Conservation (phyloP, 2,797 vertebrate genomes). For the Synaphobranchus kaupii region DNA sequence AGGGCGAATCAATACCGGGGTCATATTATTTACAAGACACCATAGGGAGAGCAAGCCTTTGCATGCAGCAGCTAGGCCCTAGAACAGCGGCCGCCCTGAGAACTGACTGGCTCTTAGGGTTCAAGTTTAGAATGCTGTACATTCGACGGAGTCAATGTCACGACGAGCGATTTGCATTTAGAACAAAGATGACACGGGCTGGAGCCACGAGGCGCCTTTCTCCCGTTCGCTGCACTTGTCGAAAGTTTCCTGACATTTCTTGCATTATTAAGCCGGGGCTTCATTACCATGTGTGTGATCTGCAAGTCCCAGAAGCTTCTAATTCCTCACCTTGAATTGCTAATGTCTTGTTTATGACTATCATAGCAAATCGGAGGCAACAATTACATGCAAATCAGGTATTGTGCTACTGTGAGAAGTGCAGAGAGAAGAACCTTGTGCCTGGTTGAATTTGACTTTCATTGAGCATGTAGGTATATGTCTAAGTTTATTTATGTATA, state of each 20-base stretch:
- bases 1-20: slow-evolving; percentile 39
- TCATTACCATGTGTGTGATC: slow-evolving; percentile 70
- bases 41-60: slow-evolving; percentile 37
- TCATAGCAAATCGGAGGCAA: slow-evolving; percentile 58
- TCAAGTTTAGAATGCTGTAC: slow-evolving; percentile 37
- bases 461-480: slow-evolving; percentile 21
- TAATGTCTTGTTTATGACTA: slow-evolving; percentile 70
- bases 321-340: slow-evolving; percentile 71
- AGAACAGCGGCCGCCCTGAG: slow-evolving; percentile 17
- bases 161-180: slow-evolving; percentile 63
- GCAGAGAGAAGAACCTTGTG: background rate
- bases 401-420: slow-evolving; percentile 39
- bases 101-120: slow-evolving; percentile 41
- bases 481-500: background rate
- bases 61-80: slow-evolving; percentile 32
- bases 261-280: slow-evolving; percentile 69
- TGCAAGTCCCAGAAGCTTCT: slow-evolving; percentile 65
- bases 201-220: slow-evolving; percentile 48
- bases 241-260: slow-evolving; percentile 76
- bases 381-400: slow-evolving; percentile 64
- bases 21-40: slow-evolving; percentile 40
- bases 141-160: slow-evolving; percentile 59
- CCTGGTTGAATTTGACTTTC: slow-evolving; percentile 2
- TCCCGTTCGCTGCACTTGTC: slow-evolving; percentile 50
- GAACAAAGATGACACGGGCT: slow-evolving; percentile 64